Base-by-base conservation (phyloP, 1,140 invertebrate genomes). In the Lethocerus indicus region DNA sequence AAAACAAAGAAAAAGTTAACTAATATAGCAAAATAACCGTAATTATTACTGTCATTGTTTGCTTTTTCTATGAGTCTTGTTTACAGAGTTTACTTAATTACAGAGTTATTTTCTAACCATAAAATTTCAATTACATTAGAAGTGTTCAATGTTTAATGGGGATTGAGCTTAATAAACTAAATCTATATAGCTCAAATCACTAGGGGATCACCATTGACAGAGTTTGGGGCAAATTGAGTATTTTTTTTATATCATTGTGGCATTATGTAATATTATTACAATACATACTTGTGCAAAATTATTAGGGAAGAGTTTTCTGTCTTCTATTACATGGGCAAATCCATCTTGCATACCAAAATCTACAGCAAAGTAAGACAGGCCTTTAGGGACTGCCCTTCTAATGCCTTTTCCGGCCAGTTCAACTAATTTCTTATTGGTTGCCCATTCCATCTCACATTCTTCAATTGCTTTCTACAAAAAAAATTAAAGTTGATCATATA, bases 251-350 rank as follows among this genome's bases (percentile, higher is more conserved):
- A n/a, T n/a, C n/a, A n/a, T n/a, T n/a, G n/a, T n/a, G n/a, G n/a
- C n/a, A n/a, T n/a, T n/a, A n/a, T n/a, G n/a, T n/a, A n/a, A 27
- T 6, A 35, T 14, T 50, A 41, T 52, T 39, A 21, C 9, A 20
- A 46, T 32, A 45, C 36, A 62, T 67, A 87, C 89, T 70, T 88
- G 79, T 32, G 86, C 92, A 78, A 97, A 98, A 69, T 88, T 86
- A 39, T 61, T 67, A 0, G 91, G 85, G 68, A 97, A 98, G 26
- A 76, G 60, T 50, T 77, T 68, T 63, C 92, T 84, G 67, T 98
- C 87, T 69, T 98, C 94, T 59, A 98, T 93, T 1, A 96, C 84
- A 69, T 97, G 93, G 49, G 89, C 93, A 69, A 85, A 97, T 2
- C 94, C 94, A 35, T 75, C 73, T 43, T 89, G 75, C 65, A 77